Percentiles rank a stretch among this genome's conserved stretches.
Conservation (phyloP, 2,797 vertebrate species). For the Pseudochirops corinnae region DNA sequence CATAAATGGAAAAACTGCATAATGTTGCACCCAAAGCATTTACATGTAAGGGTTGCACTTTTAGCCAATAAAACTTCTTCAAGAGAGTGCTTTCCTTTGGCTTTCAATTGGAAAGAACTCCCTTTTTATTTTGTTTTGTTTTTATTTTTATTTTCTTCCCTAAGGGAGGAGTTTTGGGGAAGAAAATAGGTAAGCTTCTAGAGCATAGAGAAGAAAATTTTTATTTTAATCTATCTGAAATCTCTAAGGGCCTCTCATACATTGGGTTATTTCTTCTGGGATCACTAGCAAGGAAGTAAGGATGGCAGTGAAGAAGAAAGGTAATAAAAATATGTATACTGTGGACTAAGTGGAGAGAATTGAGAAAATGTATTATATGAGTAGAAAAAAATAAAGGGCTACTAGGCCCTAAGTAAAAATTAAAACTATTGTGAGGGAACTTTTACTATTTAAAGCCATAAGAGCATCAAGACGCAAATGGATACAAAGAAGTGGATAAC, state of each 20-base stretch:
- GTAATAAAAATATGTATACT: neutral
- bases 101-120: slow-evolving; percentile 68
- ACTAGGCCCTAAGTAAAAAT: neutral
- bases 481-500: neutral
- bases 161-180: neutral
- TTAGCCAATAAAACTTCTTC: slow-evolving; percentile 79
- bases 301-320: neutral
- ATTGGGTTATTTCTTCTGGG: neutral
- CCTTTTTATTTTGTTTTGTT: slow-evolving; percentile 6
- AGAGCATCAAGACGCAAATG: neutral
- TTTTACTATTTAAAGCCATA: neutral
- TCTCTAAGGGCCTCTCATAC: neutral
- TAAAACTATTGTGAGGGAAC: neutral
- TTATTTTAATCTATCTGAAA: neutral
- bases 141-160: neutral
- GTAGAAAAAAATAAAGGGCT: neutral
- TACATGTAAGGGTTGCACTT: slow-evolving; percentile 77
- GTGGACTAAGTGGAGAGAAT: neutral
- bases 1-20: slow-evolving; percentile 81
- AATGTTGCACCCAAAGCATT: slow-evolving; percentile 71
- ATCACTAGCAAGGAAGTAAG: neutral
- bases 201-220: neutral
- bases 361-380: neutral
- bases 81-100: slow-evolving; percentile 66
- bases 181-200: neutral